Conservation (phyloP, 2,113 vertebrate genomes). For the Silurus meridionalis region DNA sequence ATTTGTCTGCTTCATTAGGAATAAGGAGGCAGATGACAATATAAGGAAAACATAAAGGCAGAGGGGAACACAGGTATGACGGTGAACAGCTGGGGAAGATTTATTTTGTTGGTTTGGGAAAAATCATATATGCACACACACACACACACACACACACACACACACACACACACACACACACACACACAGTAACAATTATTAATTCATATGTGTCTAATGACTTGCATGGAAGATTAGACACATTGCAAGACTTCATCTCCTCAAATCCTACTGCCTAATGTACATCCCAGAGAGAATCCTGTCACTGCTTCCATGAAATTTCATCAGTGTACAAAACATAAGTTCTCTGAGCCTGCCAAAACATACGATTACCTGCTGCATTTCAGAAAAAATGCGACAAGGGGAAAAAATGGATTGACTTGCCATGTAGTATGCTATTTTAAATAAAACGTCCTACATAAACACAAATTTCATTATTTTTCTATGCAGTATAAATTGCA, state of each 20-base stretch:
- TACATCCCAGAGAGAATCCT: conserved; percentile 60
- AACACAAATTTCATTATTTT: conserved; percentile 54
- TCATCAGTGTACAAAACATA: conserved; percentile 65
- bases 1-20: conserved; percentile 4
- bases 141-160: not conserved
- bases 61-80: not conserved
- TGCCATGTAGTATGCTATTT: conserved; percentile 40
- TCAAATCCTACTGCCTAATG: conserved; percentile 68
- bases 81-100: conserved; percentile 28
- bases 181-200: not conserved
- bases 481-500: conserved; percentile 44
- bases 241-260: conserved; percentile 57
- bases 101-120: conserved; percentile 26
- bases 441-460: conserved; percentile 50
- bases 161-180: not conserved
- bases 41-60: conserved; percentile 26
- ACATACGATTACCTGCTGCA: conserved; percentile 56
- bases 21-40: not conserved
- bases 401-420: conserved; percentile 29
- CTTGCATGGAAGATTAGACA: conserved; percentile 69
- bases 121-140: conserved; percentile 9
- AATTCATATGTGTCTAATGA: conserved; percentile 45
- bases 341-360: conserved; percentile 61
- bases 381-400: conserved; percentile 43
- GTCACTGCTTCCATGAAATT: conserved; percentile 58